Conservation (phyloP, 2,888 invertebrate species). For the Bembecia ichneumoniformis region DNA sequence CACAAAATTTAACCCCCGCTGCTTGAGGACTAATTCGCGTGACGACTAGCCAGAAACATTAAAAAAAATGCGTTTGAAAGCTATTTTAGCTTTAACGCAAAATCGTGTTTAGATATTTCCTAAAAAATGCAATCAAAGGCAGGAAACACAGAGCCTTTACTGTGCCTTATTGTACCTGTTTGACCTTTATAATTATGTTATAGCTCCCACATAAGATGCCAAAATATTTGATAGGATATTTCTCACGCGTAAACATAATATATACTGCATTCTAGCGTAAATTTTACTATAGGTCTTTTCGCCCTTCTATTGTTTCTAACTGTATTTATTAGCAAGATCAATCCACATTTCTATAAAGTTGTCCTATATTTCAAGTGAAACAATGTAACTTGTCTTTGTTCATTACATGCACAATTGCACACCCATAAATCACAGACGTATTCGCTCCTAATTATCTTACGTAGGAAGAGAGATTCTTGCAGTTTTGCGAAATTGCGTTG, state of each 20-base stretch:
- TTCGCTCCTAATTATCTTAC: slow-evolving; percentile 13
- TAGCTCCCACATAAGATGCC: no score
- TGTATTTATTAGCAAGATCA: neutral
- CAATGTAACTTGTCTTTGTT: neutral
- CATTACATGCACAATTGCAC: neutral
- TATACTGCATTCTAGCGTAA: no score
- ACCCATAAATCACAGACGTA: slow-evolving; percentile 10
- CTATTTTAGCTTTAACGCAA: no score
- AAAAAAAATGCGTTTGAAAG: neutral
- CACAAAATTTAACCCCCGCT: slow-evolving; percentile 33
- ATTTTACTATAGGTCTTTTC: neutral
- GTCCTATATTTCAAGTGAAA: neutral
- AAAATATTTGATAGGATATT: no score
- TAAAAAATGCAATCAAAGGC: neutral
- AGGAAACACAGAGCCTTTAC: no score
- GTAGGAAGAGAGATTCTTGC: slow-evolving; percentile 11
- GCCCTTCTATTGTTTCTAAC: neutral
- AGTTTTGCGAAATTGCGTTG: slow-evolving; percentile 1
- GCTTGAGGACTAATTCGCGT: slow-evolving; percentile 31
- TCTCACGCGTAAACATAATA: no score
- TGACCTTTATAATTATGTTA: no score
- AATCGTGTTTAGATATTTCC: neutral
- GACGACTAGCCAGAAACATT: slow-evolving; percentile 1
- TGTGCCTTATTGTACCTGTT: no score
- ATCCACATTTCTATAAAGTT: neutral